Base-by-base conservation (phyloP, 1,140 invertebrate species). In the Camponotus pennsylvanicus region DNA sequence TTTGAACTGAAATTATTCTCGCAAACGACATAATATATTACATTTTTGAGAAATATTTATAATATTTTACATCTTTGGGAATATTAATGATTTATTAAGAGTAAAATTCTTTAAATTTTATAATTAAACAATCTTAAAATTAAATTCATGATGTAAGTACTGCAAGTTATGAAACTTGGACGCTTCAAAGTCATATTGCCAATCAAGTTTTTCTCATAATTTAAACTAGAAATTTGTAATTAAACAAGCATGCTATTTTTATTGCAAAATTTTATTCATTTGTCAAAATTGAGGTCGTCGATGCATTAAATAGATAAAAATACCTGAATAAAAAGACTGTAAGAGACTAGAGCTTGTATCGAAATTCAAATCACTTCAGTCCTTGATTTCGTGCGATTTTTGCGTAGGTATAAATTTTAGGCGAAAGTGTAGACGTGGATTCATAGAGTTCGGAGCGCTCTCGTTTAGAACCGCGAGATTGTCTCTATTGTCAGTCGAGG, bases 381-480 rank as follows among this genome's bases (percentile, higher is more conserved):
- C 34, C 18, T 45, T 1, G 21, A 63, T 75, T 57, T 57, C 21
- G n/a, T 0, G 2, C 13, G 6, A 34, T 61, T 15, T 42, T 66
- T 49, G 13, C 76, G 40, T 78, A 32, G 59, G 27, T 42, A 32
- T 52, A 21, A 45, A 66, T 78, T 66, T 78, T 34, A 49, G 13
- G 45, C 34, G 49, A 80, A 57, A 70, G 34, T 34, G n/a, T 34
- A n/a, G 18, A 15, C 34, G 34, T 57, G 27, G 49, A n/a, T 55
- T 55, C 4, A 2, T 49, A 57, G 79, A 86, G 83, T 75, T 75
- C 76, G 42, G 71, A 71, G 75, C 61, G 61, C 71, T 21, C 34
- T 66, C 21, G 27, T 42, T 85, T 83, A 86, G 45, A 89, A 55
- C 52, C 59, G 82, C 75, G 59, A 86, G 86, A 45, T 70, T 83